A percentile compares a stretch with the other conserved stretches of the same genome.
Conservation (phyloP, 2,113 vertebrate species). For the Heptranchias perlo region DNA sequence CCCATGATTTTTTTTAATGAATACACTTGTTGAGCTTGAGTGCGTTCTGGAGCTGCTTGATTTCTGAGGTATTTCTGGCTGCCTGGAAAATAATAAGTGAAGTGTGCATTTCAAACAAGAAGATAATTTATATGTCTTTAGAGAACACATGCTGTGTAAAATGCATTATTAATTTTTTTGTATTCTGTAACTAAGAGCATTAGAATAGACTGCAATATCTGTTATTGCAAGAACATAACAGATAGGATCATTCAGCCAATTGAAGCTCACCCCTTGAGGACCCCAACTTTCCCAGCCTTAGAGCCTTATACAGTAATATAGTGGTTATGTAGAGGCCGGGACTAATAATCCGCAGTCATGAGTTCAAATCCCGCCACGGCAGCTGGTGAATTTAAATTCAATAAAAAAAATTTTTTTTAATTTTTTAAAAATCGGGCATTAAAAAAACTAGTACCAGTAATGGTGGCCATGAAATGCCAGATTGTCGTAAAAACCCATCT, state of each 20-base stretch:
- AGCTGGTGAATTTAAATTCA: no score
- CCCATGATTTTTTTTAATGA: background rate
- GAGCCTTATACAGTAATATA: no score
- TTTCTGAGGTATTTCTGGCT: background rate
- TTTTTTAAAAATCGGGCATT: no score
- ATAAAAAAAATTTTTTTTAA: no score
- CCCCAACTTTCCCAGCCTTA: background rate
- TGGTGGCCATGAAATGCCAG: no score
- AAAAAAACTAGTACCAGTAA: no score
- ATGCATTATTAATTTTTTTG: background rate
- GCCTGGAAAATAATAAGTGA: slow-evolving; percentile 2
- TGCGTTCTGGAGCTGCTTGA: background rate
- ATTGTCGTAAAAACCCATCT: no score
- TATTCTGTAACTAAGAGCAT: background rate
- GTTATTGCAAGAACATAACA: background rate
- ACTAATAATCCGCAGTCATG: no score
- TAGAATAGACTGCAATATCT: background rate
- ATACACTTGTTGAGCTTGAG: background rate
- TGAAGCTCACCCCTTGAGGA: background rate
- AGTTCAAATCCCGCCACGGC: no score
- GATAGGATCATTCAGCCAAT: background rate
- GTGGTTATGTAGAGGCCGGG: no score
- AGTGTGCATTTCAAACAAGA: background rate
- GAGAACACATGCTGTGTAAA: background rate
- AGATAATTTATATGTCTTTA: background rate